phyloP scores from a whole-genome alignment of 1,140 invertebrate species.

The Cherax destructor region DNA sequence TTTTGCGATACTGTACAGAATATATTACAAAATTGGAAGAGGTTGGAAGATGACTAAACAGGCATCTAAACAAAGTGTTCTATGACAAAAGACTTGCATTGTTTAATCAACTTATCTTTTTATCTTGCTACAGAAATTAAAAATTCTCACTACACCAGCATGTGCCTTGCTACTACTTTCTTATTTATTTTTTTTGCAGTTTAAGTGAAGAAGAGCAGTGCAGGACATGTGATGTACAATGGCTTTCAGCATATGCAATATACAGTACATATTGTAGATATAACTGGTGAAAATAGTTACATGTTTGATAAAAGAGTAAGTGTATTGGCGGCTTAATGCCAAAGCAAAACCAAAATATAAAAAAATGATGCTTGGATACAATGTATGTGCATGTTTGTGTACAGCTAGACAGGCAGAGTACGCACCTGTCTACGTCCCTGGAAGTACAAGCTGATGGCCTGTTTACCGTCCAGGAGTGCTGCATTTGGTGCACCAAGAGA shows the following conservation, averaged over 20 bases:
- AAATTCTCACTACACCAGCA: background rate
- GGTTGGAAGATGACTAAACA: background rate
- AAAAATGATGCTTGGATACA: slow-evolving; percentile 9
- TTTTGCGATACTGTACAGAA: no score
- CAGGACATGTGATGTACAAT: slow-evolving; percentile 7
- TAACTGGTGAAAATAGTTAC: background rate
- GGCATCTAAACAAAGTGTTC: background rate
- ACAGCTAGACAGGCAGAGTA: slow-evolving; percentile 23
- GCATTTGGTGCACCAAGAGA: slow-evolving; percentile 43
- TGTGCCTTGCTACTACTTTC: background rate
- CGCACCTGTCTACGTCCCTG: slow-evolving; percentile 60
- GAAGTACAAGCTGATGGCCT: slow-evolving; percentile 50
- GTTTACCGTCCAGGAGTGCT: slow-evolving; percentile 52
- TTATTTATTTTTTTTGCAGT: background rate
- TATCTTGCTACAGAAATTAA: background rate
- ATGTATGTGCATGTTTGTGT: slow-evolving; percentile 31
- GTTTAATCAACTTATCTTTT: background rate
- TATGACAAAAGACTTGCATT: background rate
- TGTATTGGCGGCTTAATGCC: background rate
- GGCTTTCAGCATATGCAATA: slow-evolving; percentile 15
- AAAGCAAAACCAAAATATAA: slow-evolving; percentile 2
- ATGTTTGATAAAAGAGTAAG: background rate
- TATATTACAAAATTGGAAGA: background rate
- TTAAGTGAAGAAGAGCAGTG: background rate
- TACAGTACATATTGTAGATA: background rate